phyloP scores from a whole-genome alignment of 2,797 vertebrate genomes.

The Avahi laniger region DNA sequence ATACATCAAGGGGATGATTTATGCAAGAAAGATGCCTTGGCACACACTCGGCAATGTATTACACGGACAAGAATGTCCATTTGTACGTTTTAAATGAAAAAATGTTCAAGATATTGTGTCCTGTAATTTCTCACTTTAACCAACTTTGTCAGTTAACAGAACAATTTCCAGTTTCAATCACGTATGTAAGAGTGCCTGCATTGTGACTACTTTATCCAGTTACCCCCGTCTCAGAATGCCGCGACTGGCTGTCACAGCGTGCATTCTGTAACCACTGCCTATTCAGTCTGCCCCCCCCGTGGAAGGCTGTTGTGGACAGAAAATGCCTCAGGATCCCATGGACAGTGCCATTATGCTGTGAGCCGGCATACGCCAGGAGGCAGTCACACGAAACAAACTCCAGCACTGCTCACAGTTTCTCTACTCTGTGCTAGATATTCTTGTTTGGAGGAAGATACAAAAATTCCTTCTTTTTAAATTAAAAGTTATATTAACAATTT shows the following conservation, averaged over 20 bases:
- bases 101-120: not conserved
- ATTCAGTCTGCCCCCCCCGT: not conserved
- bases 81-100: not conserved
- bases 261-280: fast-evolving
- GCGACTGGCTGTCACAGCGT: fast-evolving
- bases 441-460: not conserved
- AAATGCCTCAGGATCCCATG: not conserved
- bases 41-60: fast-evolving
- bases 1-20: fast-evolving
- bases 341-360: not conserved
- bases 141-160: not conserved
- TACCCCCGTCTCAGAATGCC: fast-evolving
- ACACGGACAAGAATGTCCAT: fast-evolving
- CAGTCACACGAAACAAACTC: not conserved
- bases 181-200: not conserved
- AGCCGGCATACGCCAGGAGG: not conserved
- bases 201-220: fast-evolving
- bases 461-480: not conserved
- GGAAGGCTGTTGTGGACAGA: not conserved
- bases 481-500: not conserved
- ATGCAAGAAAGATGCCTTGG: not conserved
- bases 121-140: not conserved
- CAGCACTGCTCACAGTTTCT: too few relatives aligned
- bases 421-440: fast-evolving
- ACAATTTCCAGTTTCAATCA: too few relatives aligned